Conservation (phyloP, 2,113 vertebrate species). For the Odocoileus hemionus region DNA sequence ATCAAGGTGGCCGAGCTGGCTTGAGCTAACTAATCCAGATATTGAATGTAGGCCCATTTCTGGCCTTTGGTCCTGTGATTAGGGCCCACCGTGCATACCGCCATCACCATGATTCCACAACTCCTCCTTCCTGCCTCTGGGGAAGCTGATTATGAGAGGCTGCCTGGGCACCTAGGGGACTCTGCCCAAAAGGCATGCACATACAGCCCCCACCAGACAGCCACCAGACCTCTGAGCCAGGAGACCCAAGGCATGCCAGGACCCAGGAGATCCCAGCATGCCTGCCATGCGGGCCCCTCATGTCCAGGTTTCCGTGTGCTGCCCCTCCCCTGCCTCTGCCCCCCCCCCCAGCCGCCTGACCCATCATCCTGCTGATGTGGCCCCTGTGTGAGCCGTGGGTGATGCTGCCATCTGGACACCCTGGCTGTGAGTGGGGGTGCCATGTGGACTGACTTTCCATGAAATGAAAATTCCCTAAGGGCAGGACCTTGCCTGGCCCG, state of each 20-base stretch:
- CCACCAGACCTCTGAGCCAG: neutral
- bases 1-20: neutral
- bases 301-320: neutral
- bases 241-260: neutral
- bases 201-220: neutral
- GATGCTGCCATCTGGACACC: neutral
- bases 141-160: neutral
- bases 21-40: neutral
- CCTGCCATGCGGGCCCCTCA: neutral
- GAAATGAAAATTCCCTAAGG: neutral
- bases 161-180: neutral
- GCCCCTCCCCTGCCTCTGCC: neutral
- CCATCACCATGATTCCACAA: neutral
- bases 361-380: neutral
- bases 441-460: neutral
- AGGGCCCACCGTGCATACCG: fast-evolving
- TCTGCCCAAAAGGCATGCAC: neutral
- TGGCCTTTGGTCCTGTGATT: neutral
- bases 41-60: neutral
- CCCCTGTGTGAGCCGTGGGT: neutral
- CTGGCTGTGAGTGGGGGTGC: neutral
- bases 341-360: neutral
- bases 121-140: neutral
- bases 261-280: neutral
- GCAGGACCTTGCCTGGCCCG: neutral